Evolutionary conservation across 2,113 vertebrate species (phyloP).

Genomic region (Panthera leo): DNA sequence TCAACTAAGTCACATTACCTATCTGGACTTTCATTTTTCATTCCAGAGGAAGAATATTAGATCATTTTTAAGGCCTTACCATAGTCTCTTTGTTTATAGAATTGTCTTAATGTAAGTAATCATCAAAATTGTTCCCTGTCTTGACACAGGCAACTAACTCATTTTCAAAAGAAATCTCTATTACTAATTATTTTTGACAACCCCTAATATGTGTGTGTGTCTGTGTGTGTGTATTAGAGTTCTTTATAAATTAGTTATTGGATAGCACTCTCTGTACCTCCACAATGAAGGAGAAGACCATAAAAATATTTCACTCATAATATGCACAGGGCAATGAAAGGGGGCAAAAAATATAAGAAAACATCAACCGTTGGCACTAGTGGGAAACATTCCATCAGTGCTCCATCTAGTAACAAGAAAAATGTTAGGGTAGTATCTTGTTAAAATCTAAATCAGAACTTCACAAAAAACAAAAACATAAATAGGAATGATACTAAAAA

Average conservation of each 20-base stretch:
- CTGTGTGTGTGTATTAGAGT: not conserved
- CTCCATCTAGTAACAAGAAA: not conserved
- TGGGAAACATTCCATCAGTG: not conserved
- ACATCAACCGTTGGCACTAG: not conserved
- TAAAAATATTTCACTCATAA: not conserved
- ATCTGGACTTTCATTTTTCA: not conserved
- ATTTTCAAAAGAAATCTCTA: not conserved
- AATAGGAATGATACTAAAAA: not conserved
- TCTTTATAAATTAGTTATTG: not conserved
- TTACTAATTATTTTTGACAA: not conserved
- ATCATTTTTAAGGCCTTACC: not conserved
- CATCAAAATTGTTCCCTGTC: not conserved
- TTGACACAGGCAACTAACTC: not conserved
- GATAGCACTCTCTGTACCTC: not conserved
- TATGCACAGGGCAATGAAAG: not conserved
- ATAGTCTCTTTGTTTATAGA: not conserved
- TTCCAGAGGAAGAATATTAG: not conserved
- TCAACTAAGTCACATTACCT: not conserved
- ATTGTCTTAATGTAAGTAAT: not conserved
- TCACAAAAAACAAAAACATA: not conserved
- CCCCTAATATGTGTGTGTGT: not conserved
- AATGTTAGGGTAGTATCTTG: not conserved
- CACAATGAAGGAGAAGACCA: not conserved
- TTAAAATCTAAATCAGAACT: not conserved
- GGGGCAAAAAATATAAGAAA: not conserved